Evolutionary conservation across 1,140 invertebrate genomes (phyloP).

Genomic region (Lasioglossum albipes): DNA sequence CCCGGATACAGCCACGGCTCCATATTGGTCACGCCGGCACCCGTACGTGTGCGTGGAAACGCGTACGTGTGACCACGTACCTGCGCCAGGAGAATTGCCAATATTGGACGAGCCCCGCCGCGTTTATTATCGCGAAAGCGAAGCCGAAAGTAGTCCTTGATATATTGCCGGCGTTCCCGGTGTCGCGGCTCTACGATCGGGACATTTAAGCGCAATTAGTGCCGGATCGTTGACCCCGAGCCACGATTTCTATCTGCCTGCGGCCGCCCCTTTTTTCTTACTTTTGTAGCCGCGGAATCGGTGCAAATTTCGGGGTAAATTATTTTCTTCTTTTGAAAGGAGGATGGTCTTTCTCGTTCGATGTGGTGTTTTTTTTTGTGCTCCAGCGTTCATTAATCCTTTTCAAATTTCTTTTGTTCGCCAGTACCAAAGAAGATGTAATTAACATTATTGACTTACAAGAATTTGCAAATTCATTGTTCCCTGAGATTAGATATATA

Average conservation of each 20-base stretch:
- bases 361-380: no score
- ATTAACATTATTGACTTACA: no score
- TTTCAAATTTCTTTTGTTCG: no score
- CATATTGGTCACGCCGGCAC: slow-evolving; percentile 26
- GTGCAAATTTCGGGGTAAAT: no score
- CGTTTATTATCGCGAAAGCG: slow-evolving; percentile 58
- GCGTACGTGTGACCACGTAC: slow-evolving; percentile 16
- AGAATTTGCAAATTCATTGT: no score
- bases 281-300: background rate
- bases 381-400: no score
- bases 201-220: slow-evolving; percentile 59
- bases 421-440: no score
- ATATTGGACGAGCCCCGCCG: slow-evolving; percentile 62
- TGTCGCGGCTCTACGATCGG: slow-evolving; percentile 22
- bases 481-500: no score
- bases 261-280: background rate
- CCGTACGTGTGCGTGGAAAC: background rate
- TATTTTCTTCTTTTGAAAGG: background rate
- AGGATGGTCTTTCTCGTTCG: background rate
- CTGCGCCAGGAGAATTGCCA: slow-evolving; percentile 51
- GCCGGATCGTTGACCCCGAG: background rate
- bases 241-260: background rate
- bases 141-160: slow-evolving; percentile 60
- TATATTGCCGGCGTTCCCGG: slow-evolving; percentile 38
- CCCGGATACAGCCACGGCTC: background rate